These are phyloP conservation scores for Polyploca ridens DNA, from an alignment of 2,888 invertebrate species.

Conservation along the genomic window DNA sequence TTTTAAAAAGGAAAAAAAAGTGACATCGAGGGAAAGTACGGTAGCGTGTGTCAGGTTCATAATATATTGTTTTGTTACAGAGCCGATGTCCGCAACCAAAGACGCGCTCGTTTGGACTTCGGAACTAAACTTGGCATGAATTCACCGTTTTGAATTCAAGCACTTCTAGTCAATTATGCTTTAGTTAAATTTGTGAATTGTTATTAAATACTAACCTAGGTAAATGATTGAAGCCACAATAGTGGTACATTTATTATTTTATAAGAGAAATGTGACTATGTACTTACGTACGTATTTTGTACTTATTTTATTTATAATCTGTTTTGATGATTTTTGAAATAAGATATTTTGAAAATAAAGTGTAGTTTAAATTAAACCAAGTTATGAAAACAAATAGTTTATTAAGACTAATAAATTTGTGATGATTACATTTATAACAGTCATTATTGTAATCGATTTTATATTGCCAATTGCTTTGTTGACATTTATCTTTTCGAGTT, in stretches of 20 bases:
- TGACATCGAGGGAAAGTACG: too few relatives aligned
- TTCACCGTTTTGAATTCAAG: slow-evolving; percentile 93
- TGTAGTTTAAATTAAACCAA: slow-evolving; percentile 15
- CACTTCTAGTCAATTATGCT: slow-evolving; percentile 76
- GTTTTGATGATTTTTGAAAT: slow-evolving; percentile 59
- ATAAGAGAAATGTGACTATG: slow-evolving; percentile 65
- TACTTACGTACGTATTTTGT: slow-evolving; percentile 73
- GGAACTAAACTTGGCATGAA: slow-evolving; percentile 99
- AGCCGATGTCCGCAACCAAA: slow-evolving; percentile 94
- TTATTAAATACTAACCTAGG: slow-evolving; percentile 7
- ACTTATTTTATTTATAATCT: slow-evolving; percentile 68
- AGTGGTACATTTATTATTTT: slow-evolving; percentile 41
- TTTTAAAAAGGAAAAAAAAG: too few relatives aligned
- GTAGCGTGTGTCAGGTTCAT: too few relatives aligned
- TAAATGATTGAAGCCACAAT: slow-evolving; percentile 13
- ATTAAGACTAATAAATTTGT: slow-evolving; percentile 77
- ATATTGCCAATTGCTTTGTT: slow-evolving; percentile 38
- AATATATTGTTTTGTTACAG: slow-evolving; percentile 81
- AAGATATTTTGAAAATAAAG: slow-evolving; percentile 27
- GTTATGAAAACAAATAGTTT: slow-evolving; percentile 43
- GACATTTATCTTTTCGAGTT: slow-evolving; percentile 23
- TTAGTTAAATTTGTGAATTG: slow-evolving; percentile 42
- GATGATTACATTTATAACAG: slow-evolving; percentile 69
- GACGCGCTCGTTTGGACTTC: slow-evolving; percentile 97
- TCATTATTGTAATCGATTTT: slow-evolving; percentile 49